These are phyloP conservation scores for Oncorhynchus mykiss DNA, from an alignment of 2,113 vertebrate species.

Conservation along the genomic window DNA sequence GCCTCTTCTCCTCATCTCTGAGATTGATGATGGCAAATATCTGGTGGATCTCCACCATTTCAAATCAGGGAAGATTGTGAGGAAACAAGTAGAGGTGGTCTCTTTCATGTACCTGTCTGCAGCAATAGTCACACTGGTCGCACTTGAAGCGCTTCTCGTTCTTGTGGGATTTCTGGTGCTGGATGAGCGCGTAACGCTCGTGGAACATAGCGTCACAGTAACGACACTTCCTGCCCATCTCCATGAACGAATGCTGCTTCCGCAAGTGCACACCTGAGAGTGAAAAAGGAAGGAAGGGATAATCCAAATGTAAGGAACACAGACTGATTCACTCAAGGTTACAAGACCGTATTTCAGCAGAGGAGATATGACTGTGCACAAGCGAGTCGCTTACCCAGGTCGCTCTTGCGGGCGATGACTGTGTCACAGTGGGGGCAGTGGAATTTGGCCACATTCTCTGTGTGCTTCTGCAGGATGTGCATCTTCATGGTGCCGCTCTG, in stretches of 20 bases:
- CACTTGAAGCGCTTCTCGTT: constrained; percentile 91
- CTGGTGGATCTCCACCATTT: too few relatives aligned
- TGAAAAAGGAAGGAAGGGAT: not conserved
- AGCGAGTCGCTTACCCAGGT: constrained; percentile 75
- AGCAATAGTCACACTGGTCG: constrained; percentile 89
- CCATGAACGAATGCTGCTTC: constrained; percentile 92
- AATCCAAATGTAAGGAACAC: not conserved
- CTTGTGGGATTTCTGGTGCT: constrained; percentile 91
- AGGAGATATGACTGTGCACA: too few relatives aligned
- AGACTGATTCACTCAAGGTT: not conserved
- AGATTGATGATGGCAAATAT: too few relatives aligned
- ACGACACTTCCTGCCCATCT: constrained; percentile 88
- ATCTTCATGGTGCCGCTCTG: constrained; percentile 94
- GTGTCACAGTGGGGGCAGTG: constrained; percentile 93
- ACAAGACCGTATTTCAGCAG: too few relatives aligned
- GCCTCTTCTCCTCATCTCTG: not conserved
- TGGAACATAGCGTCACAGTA: constrained; percentile 89
- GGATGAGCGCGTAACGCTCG: constrained; percentile 87
- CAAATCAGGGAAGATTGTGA: too few relatives aligned
- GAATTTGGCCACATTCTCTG: constrained; percentile 91
- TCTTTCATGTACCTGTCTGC: constrained; percentile 80
- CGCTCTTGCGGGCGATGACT: constrained; percentile 89
- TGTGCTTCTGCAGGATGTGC: constrained; percentile 93
- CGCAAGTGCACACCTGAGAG: constrained; percentile 82
- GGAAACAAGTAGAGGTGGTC: not conserved